Evolutionary conservation across 1,140 invertebrate genomes (phyloP), one percentile per base, ranked within the genome.

Genomic region (Drosophila pectinifera): DNA sequence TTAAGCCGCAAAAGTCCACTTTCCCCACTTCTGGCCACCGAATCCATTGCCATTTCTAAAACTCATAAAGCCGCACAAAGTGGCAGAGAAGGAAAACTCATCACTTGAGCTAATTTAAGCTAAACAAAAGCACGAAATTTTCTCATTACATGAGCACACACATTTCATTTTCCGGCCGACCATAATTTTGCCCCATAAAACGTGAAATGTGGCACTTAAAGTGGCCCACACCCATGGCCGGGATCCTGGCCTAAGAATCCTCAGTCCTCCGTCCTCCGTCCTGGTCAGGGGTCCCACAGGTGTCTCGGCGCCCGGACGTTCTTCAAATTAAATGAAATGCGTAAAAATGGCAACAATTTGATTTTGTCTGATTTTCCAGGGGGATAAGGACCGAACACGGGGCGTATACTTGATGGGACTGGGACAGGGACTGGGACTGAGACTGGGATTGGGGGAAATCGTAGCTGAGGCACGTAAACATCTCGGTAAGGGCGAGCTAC

Each of bases 291-390:
- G 67, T 88, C 83, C 84, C 83, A 88, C 83, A 88, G 83, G 83
- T 88, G 82, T 85, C 68, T 82, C 72, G 22, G 55, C 43, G 43
- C 59, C 78, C 51, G 62, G 67, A 43, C 62, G 80, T 78, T 75
- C 85, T 89, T 90, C 77, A 89, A 89, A 89, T 89, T 89, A 89
- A 89, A 89, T 89, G 84, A 90, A 89, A 89, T 89, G 85, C 84
- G 85, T 89, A 89, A 89, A 89, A 89, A 89, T 90, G 85, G 84
- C 84, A 89, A 89, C 85, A 89, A 89, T 89, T 89, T 89, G 84
- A 89, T 89, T 89, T 89, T 84, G 84, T 89, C 84, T 80, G 84
- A 89, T 89, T 89, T 89, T 77, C 68, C 61, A 57, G 69, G 67
- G 76, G 73, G 67, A 78, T 65, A 78, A 77, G 45, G 70, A 64